phyloP scores from a whole-genome alignment of 2,113 vertebrate species.

The Malaclemys terrapin region DNA sequence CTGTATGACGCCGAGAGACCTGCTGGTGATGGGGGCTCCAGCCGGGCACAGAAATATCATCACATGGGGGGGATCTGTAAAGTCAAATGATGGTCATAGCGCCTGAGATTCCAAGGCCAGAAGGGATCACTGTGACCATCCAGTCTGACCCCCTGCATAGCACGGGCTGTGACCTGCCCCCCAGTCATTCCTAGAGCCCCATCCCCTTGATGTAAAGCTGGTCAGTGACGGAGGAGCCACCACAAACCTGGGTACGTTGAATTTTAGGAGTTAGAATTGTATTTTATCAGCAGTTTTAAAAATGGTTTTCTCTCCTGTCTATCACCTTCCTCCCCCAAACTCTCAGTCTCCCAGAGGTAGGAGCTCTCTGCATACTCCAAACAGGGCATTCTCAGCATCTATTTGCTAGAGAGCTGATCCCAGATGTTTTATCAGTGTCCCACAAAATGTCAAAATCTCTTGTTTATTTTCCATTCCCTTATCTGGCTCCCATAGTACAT shows the following conservation, averaged over 20 bases:
- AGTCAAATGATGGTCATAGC: neutral
- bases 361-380: neutral
- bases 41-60: neutral
- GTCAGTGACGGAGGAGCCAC: no score
- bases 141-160: no score
- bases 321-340: neutral
- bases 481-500: neutral
- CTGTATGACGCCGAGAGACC: neutral
- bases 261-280: neutral
- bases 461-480: neutral
- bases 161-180: no score
- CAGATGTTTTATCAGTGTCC: neutral
- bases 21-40: no score
- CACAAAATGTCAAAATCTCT: accelerated
- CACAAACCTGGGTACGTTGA: no score
- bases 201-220: no score
- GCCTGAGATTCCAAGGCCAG: no score
- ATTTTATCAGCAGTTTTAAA: neutral
- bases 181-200: no score
- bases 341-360: neutral
- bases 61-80: neutral
- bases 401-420: neutral
- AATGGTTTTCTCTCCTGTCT: neutral
- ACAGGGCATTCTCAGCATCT: neutral
- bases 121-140: no score